Percentiles rank a stretch among this genome's conserved stretches.
Conservation (phyloP, 1,140 invertebrate species). For the Liolophura sinensis region DNA sequence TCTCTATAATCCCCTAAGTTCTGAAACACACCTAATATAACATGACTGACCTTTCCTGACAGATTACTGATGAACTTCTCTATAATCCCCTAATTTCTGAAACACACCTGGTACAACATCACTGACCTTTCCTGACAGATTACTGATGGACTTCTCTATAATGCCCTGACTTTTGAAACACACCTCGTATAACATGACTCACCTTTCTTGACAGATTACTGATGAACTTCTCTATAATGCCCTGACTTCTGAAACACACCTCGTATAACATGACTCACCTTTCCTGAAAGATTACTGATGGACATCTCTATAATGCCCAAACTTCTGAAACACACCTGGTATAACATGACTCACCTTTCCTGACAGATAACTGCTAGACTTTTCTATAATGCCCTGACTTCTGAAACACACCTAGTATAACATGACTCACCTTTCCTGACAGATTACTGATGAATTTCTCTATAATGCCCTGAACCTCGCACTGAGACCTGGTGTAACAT, state of each 20-base stretch:
- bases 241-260: slow-evolving; percentile 50
- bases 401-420: slow-evolving; percentile 54
- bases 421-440: slow-evolving; percentile 49
- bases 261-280: slow-evolving; percentile 55
- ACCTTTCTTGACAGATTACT: slow-evolving; percentile 49
- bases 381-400: slow-evolving; percentile 42
- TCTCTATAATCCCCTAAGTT: too few relatives aligned
- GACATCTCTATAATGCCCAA: slow-evolving; percentile 40
- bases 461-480: slow-evolving; percentile 42
- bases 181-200: slow-evolving; percentile 24
- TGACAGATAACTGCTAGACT: slow-evolving; percentile 42
- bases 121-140: too few relatives aligned
- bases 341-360: slow-evolving; percentile 53
- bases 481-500: slow-evolving; percentile 59
- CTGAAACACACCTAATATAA: too few relatives aligned
- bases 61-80: too few relatives aligned
- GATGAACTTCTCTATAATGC: slow-evolving; percentile 39
- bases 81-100: too few relatives aligned
- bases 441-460: slow-evolving; percentile 41
- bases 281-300: slow-evolving; percentile 40
- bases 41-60: too few relatives aligned
- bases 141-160: too few relatives aligned
- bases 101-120: too few relatives aligned
- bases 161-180: too few relatives aligned
- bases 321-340: slow-evolving; percentile 53